phyloP scores from a whole-genome alignment of 2,797 vertebrate genomes.

The Limnodromus scolopaceus region DNA sequence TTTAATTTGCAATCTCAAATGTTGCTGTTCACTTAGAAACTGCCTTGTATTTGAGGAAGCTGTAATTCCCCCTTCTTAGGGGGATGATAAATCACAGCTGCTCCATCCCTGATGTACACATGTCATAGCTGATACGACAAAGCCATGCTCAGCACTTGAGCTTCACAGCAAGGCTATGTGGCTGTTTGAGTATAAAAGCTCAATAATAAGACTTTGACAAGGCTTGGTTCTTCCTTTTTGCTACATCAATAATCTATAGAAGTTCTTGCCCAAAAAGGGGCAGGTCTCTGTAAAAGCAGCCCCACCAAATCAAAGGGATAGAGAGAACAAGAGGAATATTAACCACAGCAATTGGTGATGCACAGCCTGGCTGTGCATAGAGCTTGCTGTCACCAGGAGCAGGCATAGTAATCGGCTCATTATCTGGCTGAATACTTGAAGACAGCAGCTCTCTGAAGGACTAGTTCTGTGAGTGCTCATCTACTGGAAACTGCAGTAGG shows the following conservation, averaged over 20 bases:
- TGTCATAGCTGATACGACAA: background rate
- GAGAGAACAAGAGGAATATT: background rate
- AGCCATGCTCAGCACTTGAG: background rate
- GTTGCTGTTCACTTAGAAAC: background rate
- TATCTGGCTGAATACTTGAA: conserved; percentile 17
- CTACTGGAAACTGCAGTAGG: background rate
- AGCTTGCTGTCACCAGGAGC: background rate
- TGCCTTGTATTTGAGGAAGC: background rate
- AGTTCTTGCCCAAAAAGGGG: background rate
- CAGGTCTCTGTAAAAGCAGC: background rate
- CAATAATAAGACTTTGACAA: background rate
- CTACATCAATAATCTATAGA: background rate
- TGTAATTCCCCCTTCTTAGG: background rate
- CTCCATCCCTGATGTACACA: background rate
- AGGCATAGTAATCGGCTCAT: background rate
- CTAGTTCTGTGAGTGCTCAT: conserved; percentile 26
- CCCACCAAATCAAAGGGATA: background rate
- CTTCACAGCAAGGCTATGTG: background rate
- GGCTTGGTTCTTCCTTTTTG: background rate
- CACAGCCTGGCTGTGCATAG: background rate
- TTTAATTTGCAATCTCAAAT: background rate
- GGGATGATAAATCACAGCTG: background rate
- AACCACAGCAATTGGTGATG: background rate
- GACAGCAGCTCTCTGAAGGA: background rate
- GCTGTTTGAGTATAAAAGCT: background rate